Percentiles rank a stretch among this genome's conserved stretches.
Conservation (phyloP, 2,797 vertebrate species). For the Acrossocheilus fasciatus region DNA sequence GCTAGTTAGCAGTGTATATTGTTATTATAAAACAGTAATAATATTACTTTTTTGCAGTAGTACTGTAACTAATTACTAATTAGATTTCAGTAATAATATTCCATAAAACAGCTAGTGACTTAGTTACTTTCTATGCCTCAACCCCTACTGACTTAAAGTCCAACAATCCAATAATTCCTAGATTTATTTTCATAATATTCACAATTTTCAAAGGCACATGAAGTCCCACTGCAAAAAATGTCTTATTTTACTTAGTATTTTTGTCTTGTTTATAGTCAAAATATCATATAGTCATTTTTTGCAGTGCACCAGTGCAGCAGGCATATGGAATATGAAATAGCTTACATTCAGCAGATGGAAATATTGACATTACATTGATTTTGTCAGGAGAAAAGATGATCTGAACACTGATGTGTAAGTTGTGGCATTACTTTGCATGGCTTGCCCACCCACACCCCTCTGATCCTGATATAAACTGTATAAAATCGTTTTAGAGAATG, state of each 20-base stretch:
- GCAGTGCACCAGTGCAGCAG: neutral
- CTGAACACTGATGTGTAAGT: too few relatives aligned
- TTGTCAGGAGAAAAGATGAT: too few relatives aligned
- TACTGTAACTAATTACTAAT: neutral
- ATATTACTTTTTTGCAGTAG: neutral
- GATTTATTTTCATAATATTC: neutral
- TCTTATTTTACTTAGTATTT: too few relatives aligned
- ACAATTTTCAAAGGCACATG: too few relatives aligned
- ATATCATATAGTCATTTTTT: too few relatives aligned
- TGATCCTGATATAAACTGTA: neutral
- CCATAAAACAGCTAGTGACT: neutral
- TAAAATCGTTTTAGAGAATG: neutral
- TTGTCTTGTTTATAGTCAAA: too few relatives aligned
- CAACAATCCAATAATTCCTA: too few relatives aligned
- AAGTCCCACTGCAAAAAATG: too few relatives aligned
- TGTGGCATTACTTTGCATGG: too few relatives aligned
- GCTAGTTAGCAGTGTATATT: neutral
- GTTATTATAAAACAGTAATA: neutral
- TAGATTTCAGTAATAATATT: neutral
- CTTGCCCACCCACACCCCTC: too few relatives aligned
- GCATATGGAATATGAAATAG: neutral
- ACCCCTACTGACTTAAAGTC: neutral
- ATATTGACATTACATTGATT: too few relatives aligned
- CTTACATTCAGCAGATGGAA: too few relatives aligned
- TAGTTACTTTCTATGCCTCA: neutral